These are phyloP conservation scores for Alethe diademata DNA, from an alignment of 2,113 vertebrate species.

Conservation along the genomic window DNA sequence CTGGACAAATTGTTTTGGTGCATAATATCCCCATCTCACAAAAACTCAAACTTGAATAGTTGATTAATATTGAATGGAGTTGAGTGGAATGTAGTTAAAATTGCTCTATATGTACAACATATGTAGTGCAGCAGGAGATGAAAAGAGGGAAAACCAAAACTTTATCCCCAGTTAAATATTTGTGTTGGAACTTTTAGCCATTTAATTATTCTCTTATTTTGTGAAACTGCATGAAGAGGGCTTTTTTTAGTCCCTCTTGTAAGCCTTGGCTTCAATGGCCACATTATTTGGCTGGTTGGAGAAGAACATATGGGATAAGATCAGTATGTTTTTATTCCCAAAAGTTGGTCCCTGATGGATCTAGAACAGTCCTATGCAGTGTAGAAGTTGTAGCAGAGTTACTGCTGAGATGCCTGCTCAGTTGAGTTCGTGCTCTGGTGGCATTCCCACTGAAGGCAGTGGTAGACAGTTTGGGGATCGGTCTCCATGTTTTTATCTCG, in stretches of 20 bases:
- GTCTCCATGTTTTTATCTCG: not conserved
- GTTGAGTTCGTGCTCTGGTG: not conserved
- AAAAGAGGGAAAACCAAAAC: not conserved
- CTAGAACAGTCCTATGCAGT: not conserved
- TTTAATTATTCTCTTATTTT: not conserved
- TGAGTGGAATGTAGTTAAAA: not conserved
- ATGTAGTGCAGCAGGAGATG: accelerated
- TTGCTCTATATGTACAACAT: accelerated
- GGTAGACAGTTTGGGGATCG: not conserved
- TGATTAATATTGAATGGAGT: not conserved
- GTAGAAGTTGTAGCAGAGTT: not conserved
- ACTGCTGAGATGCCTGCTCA: not conserved
- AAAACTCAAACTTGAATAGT: not conserved
- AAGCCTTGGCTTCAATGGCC: not conserved
- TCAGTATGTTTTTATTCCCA: not conserved
- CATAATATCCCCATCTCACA: not conserved
- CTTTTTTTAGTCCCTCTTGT: accelerated
- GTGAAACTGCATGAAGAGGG: not conserved
- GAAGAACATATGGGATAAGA: not conserved
- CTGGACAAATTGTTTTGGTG: not conserved
- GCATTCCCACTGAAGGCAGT: not conserved
- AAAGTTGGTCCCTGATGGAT: not conserved
- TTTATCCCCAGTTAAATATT: not conserved
- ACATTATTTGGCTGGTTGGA: not conserved
- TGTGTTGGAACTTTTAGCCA: not conserved